phyloP scores from a whole-genome alignment of 2,113 vertebrate genomes.

The Nipponia nippon region DNA sequence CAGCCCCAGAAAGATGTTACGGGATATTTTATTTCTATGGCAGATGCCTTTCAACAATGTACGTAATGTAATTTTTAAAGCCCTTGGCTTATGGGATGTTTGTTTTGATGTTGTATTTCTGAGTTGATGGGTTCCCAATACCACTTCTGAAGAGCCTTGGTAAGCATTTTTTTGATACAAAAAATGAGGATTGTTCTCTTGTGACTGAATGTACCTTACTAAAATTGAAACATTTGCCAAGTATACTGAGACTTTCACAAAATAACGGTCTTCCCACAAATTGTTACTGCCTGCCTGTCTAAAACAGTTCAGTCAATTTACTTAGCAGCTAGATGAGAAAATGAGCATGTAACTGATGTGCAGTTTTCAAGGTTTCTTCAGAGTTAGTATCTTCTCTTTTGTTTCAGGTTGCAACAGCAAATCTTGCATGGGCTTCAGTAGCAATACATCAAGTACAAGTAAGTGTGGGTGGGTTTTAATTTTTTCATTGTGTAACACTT shows the following conservation, averaged over 20 bases:
- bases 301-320: neutral
- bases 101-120: neutral
- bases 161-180: neutral
- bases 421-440: constrained; percentile 95
- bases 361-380: neutral
- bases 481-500: neutral
- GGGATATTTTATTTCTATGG: neutral
- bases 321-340: neutral
- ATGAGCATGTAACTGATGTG: neutral
- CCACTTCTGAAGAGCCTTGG: neutral
- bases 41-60: neutral
- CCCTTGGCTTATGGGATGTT: neutral
- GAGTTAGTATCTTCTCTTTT: neutral
- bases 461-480: neutral
- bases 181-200: neutral
- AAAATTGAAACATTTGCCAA: neutral
- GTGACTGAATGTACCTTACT: neutral
- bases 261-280: neutral
- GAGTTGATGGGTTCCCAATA: neutral
- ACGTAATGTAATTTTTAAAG: neutral
- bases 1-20: neutral
- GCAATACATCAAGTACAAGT: constrained; percentile 99
- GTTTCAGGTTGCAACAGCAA: constrained; percentile 93
- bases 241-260: neutral
- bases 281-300: neutral